Evolutionary conservation across 2,797 vertebrate genomes (phyloP).

Genomic region (Danio kyathit): DNA sequence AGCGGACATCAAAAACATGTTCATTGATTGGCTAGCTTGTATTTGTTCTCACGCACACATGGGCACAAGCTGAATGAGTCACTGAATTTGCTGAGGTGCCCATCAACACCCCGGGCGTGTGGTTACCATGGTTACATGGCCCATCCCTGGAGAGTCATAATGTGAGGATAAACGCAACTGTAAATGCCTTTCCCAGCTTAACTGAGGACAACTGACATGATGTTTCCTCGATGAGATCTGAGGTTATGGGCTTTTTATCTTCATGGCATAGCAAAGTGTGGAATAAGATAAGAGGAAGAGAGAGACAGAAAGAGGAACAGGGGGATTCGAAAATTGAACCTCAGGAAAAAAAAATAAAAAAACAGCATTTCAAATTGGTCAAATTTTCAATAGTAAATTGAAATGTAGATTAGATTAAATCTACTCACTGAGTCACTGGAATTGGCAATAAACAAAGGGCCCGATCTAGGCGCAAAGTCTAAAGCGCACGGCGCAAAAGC

Average conservation of each 20-base stretch:
- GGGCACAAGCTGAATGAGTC: constrained; percentile 62
- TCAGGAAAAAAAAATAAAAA: too few relatives aligned
- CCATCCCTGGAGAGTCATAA: constrained; percentile 76
- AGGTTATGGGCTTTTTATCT: neutral
- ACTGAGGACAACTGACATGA: neutral
- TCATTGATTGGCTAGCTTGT: neutral
- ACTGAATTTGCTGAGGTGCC: constrained; percentile 63
- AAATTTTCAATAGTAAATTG: too few relatives aligned
- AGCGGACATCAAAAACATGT: constrained; percentile 15
- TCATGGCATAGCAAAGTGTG: neutral
- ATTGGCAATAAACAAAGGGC: too few relatives aligned
- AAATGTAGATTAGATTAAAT: too few relatives aligned
- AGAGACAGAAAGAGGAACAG: neutral
- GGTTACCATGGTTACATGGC: constrained; percentile 77
- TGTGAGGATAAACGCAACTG: constrained; percentile 59
- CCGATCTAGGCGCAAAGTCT: too few relatives aligned
- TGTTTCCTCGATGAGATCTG: too few relatives aligned
- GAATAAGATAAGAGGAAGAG: neutral
- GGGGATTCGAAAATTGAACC: too few relatives aligned
- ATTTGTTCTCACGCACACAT: neutral
- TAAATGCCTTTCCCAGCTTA: neutral
- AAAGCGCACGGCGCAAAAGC: too few relatives aligned
- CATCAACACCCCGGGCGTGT: constrained; percentile 69
- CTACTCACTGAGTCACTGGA: too few relatives aligned
- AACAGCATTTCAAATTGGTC: too few relatives aligned